Conservation (phyloP, 53 echinoderm and acorn worm genomes). For the Holothuria leucospilota region DNA sequence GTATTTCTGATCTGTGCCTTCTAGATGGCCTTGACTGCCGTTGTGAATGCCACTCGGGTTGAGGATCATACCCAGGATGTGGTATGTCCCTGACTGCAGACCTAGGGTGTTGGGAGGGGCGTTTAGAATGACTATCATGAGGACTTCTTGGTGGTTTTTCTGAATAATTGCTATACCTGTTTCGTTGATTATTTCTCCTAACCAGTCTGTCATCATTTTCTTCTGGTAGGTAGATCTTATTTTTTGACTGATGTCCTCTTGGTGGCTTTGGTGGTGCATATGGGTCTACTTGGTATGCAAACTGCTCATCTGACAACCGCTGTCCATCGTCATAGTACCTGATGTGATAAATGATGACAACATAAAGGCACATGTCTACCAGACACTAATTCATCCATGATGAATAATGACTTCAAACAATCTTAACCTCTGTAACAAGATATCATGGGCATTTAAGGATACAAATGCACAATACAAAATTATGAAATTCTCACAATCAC, state of each 20-base stretch:
- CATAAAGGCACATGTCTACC: too few relatives aligned
- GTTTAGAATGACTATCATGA: not conserved
- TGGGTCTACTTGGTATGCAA: slow-evolving; percentile 38
- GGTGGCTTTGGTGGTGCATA: slow-evolving; percentile 85
- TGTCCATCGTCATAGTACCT: slow-evolving; percentile 37
- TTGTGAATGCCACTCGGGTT: not conserved
- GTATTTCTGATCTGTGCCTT: not conserved
- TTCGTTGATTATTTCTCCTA: slow-evolving; percentile 34
- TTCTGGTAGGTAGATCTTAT: slow-evolving; percentile 67
- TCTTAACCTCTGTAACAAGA: too few relatives aligned
- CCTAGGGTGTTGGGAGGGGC: not conserved
- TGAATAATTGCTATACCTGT: slow-evolving; percentile 16
- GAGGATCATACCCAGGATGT: slow-evolving; percentile 12
- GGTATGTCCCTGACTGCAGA: not conserved
- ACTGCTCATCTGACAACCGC: slow-evolving; percentile 38
- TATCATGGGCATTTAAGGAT: too few relatives aligned
- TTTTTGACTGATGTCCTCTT: slow-evolving; percentile 88
- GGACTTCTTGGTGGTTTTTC: not conserved
- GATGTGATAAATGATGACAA: not conserved
- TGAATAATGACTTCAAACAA: too few relatives aligned
- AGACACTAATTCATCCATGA: too few relatives aligned
- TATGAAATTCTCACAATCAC: too few relatives aligned
- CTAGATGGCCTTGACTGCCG: not conserved
- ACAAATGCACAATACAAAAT: too few relatives aligned
- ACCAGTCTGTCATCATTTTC: slow-evolving; percentile 24